These are phyloP conservation scores for Tilapia sparmanii DNA, from an alignment of 2,113 vertebrate genomes.

Conservation along the genomic window DNA sequence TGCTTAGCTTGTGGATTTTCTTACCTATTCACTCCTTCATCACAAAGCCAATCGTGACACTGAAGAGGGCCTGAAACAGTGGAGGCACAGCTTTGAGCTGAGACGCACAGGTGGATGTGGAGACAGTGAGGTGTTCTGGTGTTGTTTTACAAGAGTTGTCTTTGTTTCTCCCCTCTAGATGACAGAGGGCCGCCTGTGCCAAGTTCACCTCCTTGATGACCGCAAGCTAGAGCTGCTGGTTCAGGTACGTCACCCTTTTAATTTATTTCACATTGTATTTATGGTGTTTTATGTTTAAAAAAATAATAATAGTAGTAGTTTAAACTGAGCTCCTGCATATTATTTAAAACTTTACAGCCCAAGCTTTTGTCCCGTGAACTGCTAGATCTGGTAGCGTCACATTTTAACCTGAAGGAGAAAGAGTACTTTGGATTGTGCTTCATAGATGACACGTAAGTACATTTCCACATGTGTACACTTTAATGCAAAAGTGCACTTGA, in stretches of 20 bases:
- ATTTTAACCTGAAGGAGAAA: slow-evolving; percentile 97
- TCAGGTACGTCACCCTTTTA: slow-evolving; percentile 74
- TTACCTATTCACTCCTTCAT: slow-evolving; percentile 8
- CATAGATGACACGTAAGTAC: slow-evolving; percentile 87
- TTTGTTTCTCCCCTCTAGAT: slow-evolving; percentile 76
- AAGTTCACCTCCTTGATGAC: slow-evolving; percentile 90
- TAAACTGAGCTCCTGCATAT: neutral
- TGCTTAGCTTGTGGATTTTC: neutral
- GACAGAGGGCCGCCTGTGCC: slow-evolving; percentile 92
- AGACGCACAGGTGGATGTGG: neutral
- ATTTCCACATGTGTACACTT: neutral
- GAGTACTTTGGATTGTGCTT: slow-evolving; percentile 96
- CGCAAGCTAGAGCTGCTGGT: slow-evolving; percentile 94
- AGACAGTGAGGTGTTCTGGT: neutral
- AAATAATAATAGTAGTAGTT: neutral
- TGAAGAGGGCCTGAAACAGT: neutral
- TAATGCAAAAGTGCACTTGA: neutral
- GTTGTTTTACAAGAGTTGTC: neutral
- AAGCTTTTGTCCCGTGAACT: slow-evolving; percentile 92
- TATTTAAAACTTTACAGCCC: slow-evolving; percentile 72
- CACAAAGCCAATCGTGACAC: neutral
- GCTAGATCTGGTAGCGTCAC: slow-evolving; percentile 92
- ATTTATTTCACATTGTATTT: neutral
- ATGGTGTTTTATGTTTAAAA: neutral
- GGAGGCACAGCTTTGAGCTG: neutral